Base-by-base conservation (phyloP, 2,797 vertebrate genomes). In the Calcarius lapponicus region DNA sequence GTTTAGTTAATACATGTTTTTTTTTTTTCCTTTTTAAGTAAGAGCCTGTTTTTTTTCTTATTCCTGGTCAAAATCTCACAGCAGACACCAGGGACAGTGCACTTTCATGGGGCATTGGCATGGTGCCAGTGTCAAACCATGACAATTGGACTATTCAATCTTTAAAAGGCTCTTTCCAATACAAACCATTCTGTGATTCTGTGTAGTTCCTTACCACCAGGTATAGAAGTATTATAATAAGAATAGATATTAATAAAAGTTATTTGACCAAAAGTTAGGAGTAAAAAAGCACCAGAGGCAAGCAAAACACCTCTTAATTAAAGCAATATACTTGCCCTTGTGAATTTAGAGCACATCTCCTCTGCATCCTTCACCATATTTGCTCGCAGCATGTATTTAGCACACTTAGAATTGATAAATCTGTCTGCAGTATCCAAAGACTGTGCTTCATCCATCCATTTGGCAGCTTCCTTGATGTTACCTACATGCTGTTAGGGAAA, bases 361-460 rank as follows among this genome's bases (percentile, higher is more conserved):
- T 98, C 98, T 58, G 98, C 98, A 88, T 98, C 98, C 85, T 98
- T 98, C 79, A 98, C 96, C 98, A 98, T 97, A 94, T 98, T 98
- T 78, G 98, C 98, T 86, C 97, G 94, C 65, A 98, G 96, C 98
- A 98, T 97, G 19, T 98, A 98, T 57, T 98, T 98, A 88, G 98
- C 98, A 64, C 98, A 98, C 81, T 98, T 98, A 25, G 98, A 98
- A 89, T 98, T 98, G 76, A 98, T 98, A 95, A 98, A 98, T 80
- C 98, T 97, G 64, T 98, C 98, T 21, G 98, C 98, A 60, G 98
- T 98, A 72, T 98, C 98, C 94, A 98, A 94, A 95, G 98, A 98
- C 62, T 98, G 98, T 19, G 98, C 98, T 97, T 98, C 98, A 97
- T 98, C 98, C 98, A 98, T 98, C 98, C 98, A 98, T 64, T 97